Evolutionary conservation across 1,140 invertebrate genomes (phyloP), one percentile per base, ranked within the genome.

Genomic region (Brachionus rubens): DNA sequence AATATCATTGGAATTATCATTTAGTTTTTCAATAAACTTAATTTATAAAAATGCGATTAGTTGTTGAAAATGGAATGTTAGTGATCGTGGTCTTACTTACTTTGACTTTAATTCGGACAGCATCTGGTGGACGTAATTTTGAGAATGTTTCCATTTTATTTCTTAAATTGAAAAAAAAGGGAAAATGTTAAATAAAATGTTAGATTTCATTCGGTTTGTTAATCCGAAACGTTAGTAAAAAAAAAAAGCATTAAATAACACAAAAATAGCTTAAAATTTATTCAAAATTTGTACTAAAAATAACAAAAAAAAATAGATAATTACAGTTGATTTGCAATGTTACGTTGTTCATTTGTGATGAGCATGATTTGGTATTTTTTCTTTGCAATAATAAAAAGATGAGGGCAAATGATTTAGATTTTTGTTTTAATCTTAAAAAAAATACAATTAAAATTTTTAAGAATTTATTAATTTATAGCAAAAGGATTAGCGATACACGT

Each of bases 141-240:
- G 46, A 50, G 40, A 72, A 72, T 24, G 68, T 72, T 33, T 72
- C 68, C 68, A 72, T 72, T 72, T 72, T 65, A 41, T 65, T 65
- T 24, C 59, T 65, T 3, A 5, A 40, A 62, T 40, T n/a, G 14
- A 21, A 12, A 65, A 24, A 4, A 26, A 21, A 65, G n/a, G n/a
- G n/a, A n/a, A n/a, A n/a, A n/a, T n/a, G n/a, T n/a, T n/a, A n/a
- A n/a, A n/a, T n/a, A n/a, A n/a, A n/a, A n/a, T n/a, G n/a, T n/a
- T n/a, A n/a, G n/a, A n/a, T n/a, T n/a, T n/a, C n/a, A n/a, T 36
- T 36, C 33, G 33, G 33, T 3, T 36, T 3, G 9, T 36, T 36
- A 36, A 9, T 9, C 33, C 33, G 33, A 36, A 36, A 36, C 4
- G 4, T 36, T 5, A n/a, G n/a, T n/a, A n/a, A 46, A 46, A 4